These are phyloP conservation scores for Sinotaia quadrata DNA, from an alignment of 2,888 invertebrate species.

Conservation along the genomic window DNA sequence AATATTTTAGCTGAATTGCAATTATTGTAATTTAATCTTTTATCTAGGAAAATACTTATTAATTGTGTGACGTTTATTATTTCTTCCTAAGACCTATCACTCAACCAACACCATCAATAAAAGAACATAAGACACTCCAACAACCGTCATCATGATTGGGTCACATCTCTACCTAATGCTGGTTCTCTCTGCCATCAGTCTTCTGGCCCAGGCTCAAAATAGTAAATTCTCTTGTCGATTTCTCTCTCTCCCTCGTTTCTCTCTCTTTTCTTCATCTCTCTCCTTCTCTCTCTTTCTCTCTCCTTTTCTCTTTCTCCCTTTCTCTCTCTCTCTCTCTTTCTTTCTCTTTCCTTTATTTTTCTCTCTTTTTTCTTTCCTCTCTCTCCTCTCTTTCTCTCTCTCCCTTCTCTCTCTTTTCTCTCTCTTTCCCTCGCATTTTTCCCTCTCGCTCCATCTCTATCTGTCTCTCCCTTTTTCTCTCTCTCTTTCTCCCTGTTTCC, in stretches of 20 bases:
- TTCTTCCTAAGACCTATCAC: too few relatives aligned
- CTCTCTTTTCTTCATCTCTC: background rate
- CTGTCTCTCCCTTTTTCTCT: constrained; percentile 2
- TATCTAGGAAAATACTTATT: too few relatives aligned
- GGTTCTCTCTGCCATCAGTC: too few relatives aligned
- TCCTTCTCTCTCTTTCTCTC: background rate
- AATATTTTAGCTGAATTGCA: too few relatives aligned
- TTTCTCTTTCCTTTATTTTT: constrained; percentile 6
- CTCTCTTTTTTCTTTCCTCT: background rate
- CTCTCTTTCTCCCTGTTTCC: background rate
- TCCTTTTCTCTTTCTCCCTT: background rate
- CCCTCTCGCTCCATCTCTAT: background rate
- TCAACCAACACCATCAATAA: too few relatives aligned
- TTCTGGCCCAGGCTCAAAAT: background rate
- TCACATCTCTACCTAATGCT: too few relatives aligned
- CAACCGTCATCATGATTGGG: too few relatives aligned
- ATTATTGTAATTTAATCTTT: too few relatives aligned
- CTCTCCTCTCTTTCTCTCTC: constrained; percentile 11
- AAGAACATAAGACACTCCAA: too few relatives aligned
- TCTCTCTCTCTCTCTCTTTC: constrained; percentile 11
- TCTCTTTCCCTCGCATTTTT: background rate
- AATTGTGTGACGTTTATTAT: too few relatives aligned
- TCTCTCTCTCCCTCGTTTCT: background rate
- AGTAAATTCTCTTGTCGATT: background rate
- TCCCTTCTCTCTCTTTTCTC: background rate